Evolutionary conservation across 2,888 invertebrate genomes (phyloP).

Genomic region (Gonocerus acuteangulatus): DNA sequence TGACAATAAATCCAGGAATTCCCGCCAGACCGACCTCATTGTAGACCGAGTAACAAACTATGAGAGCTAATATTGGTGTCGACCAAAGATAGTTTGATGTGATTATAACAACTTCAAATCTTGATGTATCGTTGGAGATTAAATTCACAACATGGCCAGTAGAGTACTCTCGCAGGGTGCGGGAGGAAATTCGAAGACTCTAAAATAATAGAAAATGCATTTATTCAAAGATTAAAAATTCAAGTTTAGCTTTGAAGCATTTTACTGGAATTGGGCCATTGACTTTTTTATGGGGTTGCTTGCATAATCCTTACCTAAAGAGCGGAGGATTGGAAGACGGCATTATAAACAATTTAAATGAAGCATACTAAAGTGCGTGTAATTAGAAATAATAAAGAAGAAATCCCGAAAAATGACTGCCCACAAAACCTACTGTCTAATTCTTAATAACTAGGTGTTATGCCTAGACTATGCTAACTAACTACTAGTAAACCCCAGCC

Average conservation of each 20-base stretch:
- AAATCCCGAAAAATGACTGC: too few species aligned
- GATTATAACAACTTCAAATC: constrained; percentile 49
- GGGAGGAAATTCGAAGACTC: constrained; percentile 44
- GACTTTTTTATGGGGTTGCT: neutral
- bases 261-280: neutral
- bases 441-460: too few species aligned
- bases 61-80: constrained; percentile 47
- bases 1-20: constrained; percentile 36
- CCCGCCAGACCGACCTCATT: constrained; percentile 35
- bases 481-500: too few species aligned
- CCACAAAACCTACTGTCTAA: too few species aligned
- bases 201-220: constrained; percentile 22
- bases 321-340: too few species aligned
- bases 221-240: neutral
- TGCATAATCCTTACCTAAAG: too few species aligned
- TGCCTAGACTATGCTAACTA: too few species aligned
- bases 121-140: constrained; percentile 52
- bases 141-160: constrained; percentile 54
- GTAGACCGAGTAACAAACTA: constrained; percentile 42
- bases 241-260: neutral
- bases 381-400: too few species aligned
- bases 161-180: constrained; percentile 48
- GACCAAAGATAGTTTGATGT: constrained; percentile 51
- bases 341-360: too few species aligned
- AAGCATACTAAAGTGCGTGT: too few species aligned